phyloP scores from a whole-genome alignment of 2,888 invertebrate genomes.

The Holacanthella duospinosa region DNA sequence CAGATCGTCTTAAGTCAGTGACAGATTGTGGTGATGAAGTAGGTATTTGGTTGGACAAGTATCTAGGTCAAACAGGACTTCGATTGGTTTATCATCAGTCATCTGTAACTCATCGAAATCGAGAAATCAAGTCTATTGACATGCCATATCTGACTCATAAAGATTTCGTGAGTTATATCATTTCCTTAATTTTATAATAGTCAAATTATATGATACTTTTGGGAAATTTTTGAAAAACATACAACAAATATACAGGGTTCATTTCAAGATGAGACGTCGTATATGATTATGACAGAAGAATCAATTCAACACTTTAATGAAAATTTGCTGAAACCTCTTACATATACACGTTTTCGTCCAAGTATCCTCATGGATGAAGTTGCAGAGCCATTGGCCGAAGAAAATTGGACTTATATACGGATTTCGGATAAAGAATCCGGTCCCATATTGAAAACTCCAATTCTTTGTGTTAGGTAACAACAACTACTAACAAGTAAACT shows the following conservation, averaged over 20 bases:
- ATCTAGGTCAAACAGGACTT: slow-evolving; percentile 14
- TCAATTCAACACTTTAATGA: slow-evolving; percentile 22
- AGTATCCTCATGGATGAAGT: slow-evolving; percentile 19
- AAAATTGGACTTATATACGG: slow-evolving; percentile 24
- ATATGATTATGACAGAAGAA: slow-evolving; percentile 29
- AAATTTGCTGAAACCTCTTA: slow-evolving; percentile 16
- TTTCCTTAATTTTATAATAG: background rate
- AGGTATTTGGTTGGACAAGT: slow-evolving; percentile 19
- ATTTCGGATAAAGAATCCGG: slow-evolving; percentile 19
- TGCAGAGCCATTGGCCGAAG: slow-evolving; percentile 26
- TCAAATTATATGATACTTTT: background rate
- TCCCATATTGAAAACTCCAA: slow-evolving; percentile 22
- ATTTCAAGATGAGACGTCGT: slow-evolving; percentile 33
- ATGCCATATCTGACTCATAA: background rate
- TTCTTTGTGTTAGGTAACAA: slow-evolving; percentile 27
- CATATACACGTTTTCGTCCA: slow-evolving; percentile 22
- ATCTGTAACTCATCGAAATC: slow-evolving; percentile 11
- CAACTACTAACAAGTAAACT: background rate
- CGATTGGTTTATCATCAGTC: slow-evolving; percentile 20
- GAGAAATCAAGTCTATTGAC: slow-evolving; percentile 13
- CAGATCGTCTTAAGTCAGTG: slow-evolving; percentile 17
- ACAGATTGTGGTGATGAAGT: slow-evolving; percentile 28
- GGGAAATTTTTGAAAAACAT: too few species aligned
- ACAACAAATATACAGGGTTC: slow-evolving; percentile 24
- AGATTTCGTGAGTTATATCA: background rate